Base-by-base conservation (phyloP, 2,888 invertebrate genomes). In the Camponotus fellah region DNA sequence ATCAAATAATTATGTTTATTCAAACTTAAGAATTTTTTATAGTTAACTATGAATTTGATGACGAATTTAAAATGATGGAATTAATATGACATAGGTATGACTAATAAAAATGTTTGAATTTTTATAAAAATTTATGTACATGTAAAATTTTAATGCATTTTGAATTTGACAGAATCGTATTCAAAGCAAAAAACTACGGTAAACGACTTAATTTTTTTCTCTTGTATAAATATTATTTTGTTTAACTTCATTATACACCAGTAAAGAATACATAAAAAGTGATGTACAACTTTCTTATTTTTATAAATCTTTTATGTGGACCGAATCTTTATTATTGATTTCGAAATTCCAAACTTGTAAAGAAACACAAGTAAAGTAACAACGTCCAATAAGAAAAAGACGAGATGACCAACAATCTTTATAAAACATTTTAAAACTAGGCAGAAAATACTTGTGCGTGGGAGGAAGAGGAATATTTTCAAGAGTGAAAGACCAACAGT, bases 401-500 rank as follows among this genome's bases (percentile, higher is more conserved):
- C 32, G 34, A 62, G 26, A 74, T 8, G 37, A 37, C 6, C 12
- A 32, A 14, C 34, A 17, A 62, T 62, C 14, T 4, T 62, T 66
- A 46, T 56, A 40, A n/a, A 72, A 62, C 68, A 85, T 82, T 74
- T 74, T 64, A 60, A 21, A 69, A 66, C 65, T 77, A 74, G 21
- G 62, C 56, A n/a, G 79, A 17, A 72, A 75, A 83, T 75, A 90
- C 60, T 82, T 68, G 82, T 3, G n/a, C 68, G 46, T 69, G 58
- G 14, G 66, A 49, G 58, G 46, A 64, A 4, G 14, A 71, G 69
- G 81, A 75, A 85, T 84, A 88, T 86, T 91, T 91, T 83, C 72
- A 77, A 83, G 88, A 88, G 86, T 87, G 88, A 90, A 89, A 90
- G 87, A 85, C 91, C 89, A 86, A 90, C 89, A 89, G 88, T 90